Evolutionary conservation across 2,113 vertebrate species (phyloP).

Genomic region (Asarcornis scutulata): DNA sequence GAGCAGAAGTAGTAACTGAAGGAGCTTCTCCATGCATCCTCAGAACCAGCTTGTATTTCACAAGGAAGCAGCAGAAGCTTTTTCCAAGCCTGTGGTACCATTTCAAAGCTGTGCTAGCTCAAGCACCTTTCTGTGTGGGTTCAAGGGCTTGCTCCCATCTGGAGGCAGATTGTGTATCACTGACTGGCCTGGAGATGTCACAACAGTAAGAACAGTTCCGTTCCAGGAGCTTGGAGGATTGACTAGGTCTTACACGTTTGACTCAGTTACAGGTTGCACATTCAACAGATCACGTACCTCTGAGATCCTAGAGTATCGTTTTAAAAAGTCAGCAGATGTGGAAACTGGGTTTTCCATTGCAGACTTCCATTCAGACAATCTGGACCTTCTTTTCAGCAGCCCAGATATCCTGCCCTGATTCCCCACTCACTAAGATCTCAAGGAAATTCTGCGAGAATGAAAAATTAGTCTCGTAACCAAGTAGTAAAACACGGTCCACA

Average conservation of each 20-base stretch:
- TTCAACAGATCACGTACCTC: not conserved
- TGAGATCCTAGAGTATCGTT: not conserved
- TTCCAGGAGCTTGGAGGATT: not conserved
- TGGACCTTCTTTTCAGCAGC: conserved; percentile 2
- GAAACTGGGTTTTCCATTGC: not conserved
- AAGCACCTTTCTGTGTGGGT: not conserved
- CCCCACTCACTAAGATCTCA: not conserved
- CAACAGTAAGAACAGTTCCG: not conserved
- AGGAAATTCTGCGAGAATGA: conserved; percentile 16
- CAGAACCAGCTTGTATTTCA: not conserved
- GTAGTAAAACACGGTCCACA: not conserved
- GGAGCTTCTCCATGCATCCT: not conserved
- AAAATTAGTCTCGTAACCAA: not conserved
- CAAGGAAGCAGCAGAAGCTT: conserved; percentile 43
- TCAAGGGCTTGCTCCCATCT: not conserved
- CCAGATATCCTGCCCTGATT: conserved; percentile 4
- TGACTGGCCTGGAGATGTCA: not conserved
- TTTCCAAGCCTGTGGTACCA: not conserved
- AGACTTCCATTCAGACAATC: not conserved
- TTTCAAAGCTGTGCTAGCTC: not conserved
- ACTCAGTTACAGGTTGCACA: not conserved
- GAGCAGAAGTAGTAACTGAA: not conserved
- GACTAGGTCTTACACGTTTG: accelerated
- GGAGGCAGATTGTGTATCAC: not conserved
- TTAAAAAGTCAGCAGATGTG: not conserved